These are phyloP conservation scores for Zygothrica quintamaculata DNA, from an alignment of 2,888 invertebrate species.

Conservation along the genomic window DNA sequence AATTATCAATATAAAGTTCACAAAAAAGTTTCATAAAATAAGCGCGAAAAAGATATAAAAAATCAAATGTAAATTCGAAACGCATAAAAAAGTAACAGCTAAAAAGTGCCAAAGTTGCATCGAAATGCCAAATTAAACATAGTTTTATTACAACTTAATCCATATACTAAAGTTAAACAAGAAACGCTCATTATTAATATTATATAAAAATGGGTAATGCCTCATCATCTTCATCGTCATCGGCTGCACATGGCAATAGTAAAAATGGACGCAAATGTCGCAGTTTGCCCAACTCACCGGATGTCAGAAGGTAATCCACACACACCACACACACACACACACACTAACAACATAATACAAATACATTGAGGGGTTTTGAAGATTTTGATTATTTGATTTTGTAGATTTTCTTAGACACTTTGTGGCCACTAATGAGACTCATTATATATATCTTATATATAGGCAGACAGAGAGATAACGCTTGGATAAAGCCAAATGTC, in stretches of 20 bases:
- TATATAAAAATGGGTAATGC: slow-evolving; percentile 82
- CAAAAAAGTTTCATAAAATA: not conserved
- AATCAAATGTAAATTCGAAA: slow-evolving; percentile 22
- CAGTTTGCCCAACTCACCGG: slow-evolving; percentile 92
- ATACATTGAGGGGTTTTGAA: slow-evolving; percentile 25
- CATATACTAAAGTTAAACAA: too few relatives aligned
- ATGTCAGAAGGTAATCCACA: slow-evolving; percentile 87
- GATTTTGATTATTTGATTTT: not conserved
- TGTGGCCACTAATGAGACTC: slow-evolving; percentile 64
- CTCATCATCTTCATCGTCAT: slow-evolving; percentile 83
- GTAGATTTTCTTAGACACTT: slow-evolving; percentile 29
- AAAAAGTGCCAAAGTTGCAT: slow-evolving; percentile 68
- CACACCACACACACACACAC: not conserved
- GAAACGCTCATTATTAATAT: too few relatives aligned
- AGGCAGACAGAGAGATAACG: too few relatives aligned
- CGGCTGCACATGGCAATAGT: slow-evolving; percentile 73
- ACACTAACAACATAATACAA: slow-evolving; percentile 1
- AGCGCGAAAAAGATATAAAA: too few relatives aligned
- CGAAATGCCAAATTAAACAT: slow-evolving; percentile 70
- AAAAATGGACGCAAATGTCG: slow-evolving; percentile 85
- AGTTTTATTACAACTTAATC: slow-evolving; percentile 66
- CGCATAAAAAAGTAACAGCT: too few relatives aligned
- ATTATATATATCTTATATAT: slow-evolving; percentile 53
- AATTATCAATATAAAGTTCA: not conserved
- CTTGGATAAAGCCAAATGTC: slow-evolving; percentile 66